Evolutionary conservation across 2,888 invertebrate genomes (phyloP).

Genomic region (Quadriops clusia): DNA sequence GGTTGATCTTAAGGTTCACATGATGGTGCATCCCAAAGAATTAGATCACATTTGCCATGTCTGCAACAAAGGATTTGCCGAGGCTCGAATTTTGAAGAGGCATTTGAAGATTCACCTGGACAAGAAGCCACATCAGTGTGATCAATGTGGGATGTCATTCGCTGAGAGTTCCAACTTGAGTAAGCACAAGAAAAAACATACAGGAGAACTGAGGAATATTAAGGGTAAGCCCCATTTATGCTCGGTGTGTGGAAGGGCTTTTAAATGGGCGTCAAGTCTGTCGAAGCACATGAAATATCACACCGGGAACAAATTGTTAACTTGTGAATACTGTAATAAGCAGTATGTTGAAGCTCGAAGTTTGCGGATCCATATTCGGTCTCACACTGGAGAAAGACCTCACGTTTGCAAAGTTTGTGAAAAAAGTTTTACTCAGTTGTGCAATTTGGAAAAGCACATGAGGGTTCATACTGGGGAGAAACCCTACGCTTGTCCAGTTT

Average conservation of each 20-base stretch:
- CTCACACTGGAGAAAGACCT: slow-evolving; percentile 37
- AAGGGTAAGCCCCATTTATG: slow-evolving; percentile 37
- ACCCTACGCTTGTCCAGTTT: slow-evolving; percentile 34
- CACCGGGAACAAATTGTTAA: slow-evolving; percentile 38
- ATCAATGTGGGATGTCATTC: slow-evolving; percentile 39
- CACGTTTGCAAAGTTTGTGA: slow-evolving; percentile 34
- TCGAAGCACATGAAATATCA: slow-evolving; percentile 43
- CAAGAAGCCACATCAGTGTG: slow-evolving; percentile 38
- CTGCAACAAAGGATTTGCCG: slow-evolving; percentile 36
- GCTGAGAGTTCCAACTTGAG: slow-evolving; percentile 40
- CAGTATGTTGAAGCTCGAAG: slow-evolving; percentile 39
- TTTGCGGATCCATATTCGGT: slow-evolving; percentile 35
- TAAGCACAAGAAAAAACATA: slow-evolving; percentile 40
- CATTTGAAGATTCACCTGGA: slow-evolving; percentile 39
- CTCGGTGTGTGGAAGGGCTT: slow-evolving; percentile 38
- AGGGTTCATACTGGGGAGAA: slow-evolving; percentile 38
- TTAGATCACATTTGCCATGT: slow-evolving; percentile 30
- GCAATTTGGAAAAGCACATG: slow-evolving; percentile 36
- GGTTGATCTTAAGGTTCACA: slow-evolving; percentile 36
- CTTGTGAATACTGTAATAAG: slow-evolving; percentile 37
- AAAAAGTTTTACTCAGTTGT: slow-evolving; percentile 35
- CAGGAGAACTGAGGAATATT: slow-evolving; percentile 38
- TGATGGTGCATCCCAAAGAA: slow-evolving; percentile 37
- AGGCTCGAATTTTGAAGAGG: slow-evolving; percentile 35
- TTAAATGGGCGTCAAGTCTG: slow-evolving; percentile 41